Evolutionary conservation across 2,113 vertebrate species (phyloP).

Genomic region (Myrmecobius fasciatus): DNA sequence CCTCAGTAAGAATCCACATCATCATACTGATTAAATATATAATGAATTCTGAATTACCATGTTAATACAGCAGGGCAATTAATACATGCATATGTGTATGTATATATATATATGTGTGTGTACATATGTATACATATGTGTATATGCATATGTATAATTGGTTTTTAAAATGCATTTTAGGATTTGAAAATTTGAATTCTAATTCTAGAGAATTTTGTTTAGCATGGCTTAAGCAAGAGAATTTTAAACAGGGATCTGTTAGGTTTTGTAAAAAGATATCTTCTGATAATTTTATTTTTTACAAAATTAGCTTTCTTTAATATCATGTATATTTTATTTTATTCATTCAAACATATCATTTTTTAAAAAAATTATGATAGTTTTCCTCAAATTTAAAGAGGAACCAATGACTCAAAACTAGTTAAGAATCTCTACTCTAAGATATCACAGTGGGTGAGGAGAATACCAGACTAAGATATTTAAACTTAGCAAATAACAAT

Average conservation of each 20-base stretch:
- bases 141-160: not conserved
- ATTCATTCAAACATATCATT: not conserved
- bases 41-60: not conserved
- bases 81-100: not conserved
- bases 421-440: not conserved
- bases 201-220: not conserved
- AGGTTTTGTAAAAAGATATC: not conserved
- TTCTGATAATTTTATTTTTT: not conserved
- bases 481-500: not conserved
- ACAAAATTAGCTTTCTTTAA: not conserved
- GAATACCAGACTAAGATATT: not conserved
- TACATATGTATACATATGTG: too few relatives aligned
- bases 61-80: conserved; percentile 28
- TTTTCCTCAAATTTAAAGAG: not conserved
- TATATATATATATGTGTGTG: too few relatives aligned
- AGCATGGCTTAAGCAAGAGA: not conserved
- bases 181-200: not conserved
- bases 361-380: not conserved
- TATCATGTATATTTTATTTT: not conserved
- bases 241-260: not conserved
- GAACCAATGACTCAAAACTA: not conserved
- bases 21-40: conserved; percentile 15
- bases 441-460: not conserved
- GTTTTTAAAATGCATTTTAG: conserved; percentile 1
- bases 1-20: not conserved